Evolutionary conservation across 2,888 invertebrate genomes (phyloP).

Genomic region (Rhamnusium bicolor): DNA sequence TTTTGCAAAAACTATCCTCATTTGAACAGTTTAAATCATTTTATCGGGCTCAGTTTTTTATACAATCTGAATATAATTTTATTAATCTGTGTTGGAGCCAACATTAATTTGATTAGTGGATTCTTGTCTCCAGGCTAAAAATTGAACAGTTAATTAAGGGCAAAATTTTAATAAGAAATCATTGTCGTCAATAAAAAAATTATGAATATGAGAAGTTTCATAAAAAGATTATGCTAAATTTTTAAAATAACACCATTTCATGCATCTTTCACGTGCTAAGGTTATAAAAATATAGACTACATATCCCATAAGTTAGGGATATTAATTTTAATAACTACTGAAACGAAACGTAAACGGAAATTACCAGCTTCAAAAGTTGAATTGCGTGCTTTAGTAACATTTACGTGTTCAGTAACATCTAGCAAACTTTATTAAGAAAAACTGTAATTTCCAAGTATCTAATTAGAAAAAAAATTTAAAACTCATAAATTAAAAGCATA

Average conservation of each 20-base stretch:
- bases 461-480: no score
- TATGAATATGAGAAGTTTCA: neutral
- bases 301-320: neutral
- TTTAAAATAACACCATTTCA: neutral
- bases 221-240: neutral
- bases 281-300: neutral
- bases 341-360: neutral
- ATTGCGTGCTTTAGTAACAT: neutral
- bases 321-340: neutral
- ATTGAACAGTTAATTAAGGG: no score
- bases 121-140: no score
- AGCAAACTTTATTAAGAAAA: neutral
- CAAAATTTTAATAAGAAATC: no score
- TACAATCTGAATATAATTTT: no score
- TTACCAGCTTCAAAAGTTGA: neutral
- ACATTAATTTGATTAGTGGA: no score
- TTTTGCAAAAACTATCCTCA: no score
- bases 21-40: no score
- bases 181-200: no score
- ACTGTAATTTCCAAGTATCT: neutral
- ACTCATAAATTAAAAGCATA: no score
- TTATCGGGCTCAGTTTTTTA: no score
- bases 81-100: no score
- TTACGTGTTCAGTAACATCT: neutral
- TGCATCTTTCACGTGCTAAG: neutral